These are phyloP conservation scores for Cydia fagiglandana DNA, from an alignment of 1,140 invertebrate genomes.

Conservation along the genomic window DNA sequence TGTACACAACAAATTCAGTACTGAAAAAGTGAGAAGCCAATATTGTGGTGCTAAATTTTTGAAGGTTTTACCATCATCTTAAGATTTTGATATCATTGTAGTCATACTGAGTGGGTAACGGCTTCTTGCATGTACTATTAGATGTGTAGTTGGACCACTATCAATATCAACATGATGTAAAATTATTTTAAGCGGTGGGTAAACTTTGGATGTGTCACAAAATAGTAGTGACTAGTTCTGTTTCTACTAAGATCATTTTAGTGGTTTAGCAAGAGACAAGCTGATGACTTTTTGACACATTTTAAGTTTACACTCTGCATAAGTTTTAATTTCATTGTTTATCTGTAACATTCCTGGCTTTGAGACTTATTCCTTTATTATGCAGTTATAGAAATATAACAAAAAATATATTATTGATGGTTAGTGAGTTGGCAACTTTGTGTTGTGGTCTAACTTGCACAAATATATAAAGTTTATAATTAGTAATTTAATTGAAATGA, in stretches of 20 bases:
- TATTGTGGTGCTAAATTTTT: constrained; percentile 77
- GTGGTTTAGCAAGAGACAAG: too few species aligned
- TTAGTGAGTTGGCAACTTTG: constrained; percentile 2
- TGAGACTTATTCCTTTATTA: neutral
- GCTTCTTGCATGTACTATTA: constrained; percentile 51
- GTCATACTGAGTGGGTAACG: constrained; percentile 52
- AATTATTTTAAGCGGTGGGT: neutral
- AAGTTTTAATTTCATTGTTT: constrained; percentile 5
- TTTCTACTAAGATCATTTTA: neutral
- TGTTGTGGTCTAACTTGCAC: constrained; percentile 16
- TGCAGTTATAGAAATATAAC: neutral
- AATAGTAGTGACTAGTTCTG: neutral
- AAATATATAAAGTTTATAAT: neutral
- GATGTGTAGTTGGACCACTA: constrained; percentile 24
- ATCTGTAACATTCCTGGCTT: constrained; percentile 2
- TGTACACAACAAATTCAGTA: constrained; percentile 49
- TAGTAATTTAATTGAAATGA: constrained; percentile 4
- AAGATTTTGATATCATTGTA: constrained; percentile 68
- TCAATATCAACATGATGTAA: neutral
- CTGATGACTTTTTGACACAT: neutral
- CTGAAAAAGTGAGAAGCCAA: constrained; percentile 68
- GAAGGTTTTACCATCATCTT: constrained; percentile 73
- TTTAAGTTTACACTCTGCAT: neutral
- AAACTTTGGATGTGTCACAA: neutral
- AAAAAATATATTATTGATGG: neutral